phyloP scores from a whole-genome alignment of 2,113 vertebrate genomes.

The Merops nubicus region DNA sequence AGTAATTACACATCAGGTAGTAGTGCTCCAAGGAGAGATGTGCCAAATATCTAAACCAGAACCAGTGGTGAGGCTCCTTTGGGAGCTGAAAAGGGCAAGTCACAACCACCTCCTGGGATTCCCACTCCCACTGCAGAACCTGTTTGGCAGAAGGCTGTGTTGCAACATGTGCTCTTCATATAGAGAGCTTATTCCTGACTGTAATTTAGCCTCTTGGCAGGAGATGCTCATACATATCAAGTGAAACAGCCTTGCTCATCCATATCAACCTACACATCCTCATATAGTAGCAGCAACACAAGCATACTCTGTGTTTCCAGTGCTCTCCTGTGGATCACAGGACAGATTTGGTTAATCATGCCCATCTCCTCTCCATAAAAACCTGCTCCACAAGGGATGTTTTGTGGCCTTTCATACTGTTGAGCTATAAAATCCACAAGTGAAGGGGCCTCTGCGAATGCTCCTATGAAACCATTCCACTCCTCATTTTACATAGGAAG shows the following conservation, averaged over 20 bases:
- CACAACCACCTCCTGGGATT: background rate
- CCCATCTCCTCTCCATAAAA: background rate
- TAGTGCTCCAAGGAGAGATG: background rate
- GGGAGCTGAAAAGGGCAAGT: background rate
- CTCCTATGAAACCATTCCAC: background rate
- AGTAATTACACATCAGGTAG: background rate
- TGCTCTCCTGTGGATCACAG: background rate
- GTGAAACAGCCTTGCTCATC: background rate
- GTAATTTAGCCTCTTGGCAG: slow-evolving; percentile 29
- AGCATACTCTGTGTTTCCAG: background rate
- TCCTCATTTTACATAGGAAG: background rate
- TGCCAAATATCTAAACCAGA: background rate
- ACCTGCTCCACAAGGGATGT: background rate
- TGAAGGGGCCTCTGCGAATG: background rate
- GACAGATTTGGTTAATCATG: background rate
- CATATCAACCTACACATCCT: background rate
- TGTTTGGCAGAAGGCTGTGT: background rate
- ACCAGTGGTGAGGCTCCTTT: background rate
- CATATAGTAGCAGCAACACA: background rate
- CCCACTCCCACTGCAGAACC: background rate
- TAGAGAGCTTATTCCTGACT: background rate
- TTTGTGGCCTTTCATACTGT: background rate
- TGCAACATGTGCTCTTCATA: slow-evolving; percentile 18
- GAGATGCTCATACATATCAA: background rate
- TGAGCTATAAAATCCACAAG: background rate